Base-by-base conservation (phyloP, 2,797 vertebrate genomes). In the Rhinoraja longicauda region DNA sequence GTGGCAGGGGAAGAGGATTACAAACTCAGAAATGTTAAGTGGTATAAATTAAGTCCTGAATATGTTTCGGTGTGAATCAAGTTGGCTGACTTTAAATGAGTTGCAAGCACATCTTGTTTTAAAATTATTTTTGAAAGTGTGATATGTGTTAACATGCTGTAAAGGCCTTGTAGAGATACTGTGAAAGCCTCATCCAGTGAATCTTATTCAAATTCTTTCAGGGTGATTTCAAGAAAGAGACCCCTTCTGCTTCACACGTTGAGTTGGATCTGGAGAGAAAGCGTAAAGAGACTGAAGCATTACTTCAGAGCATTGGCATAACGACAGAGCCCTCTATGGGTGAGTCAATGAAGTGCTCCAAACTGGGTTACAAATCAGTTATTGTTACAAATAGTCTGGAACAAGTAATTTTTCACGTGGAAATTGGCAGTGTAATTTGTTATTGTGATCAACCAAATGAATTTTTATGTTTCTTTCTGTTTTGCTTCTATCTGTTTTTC, bases 231-330 rank as follows among this genome's bases (percentile, higher is more conserved):
- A 93, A 93, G 77, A 93, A 86, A 62, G 93, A 93, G 82, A 67
- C 62, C 10, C 12, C 45, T 73, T 82, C 81, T 90, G 93, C 86
- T n/a, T 67, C 86, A 32, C 86, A 90, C 62, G 86, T 70, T 67
- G 93, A 93, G 26, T 64, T 84, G 39, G 93, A 93, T n/a, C 67
- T 93, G 57, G 93, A 93, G 39, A 81, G 81, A 72, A 93, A 93
- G 59, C 57, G 93, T 24, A 93, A 84, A 72, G 93, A 93, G 93
- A 93, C 93, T 67, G 93, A 93, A 57, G 93, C 93, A 57, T 39
- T 93, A 24, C 93, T 93, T 82, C 93, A 93, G 57, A 93, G 93
- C 24, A 93, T 93, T 84, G 93, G 93, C 5, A 93, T 93, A 73
- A 79, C 93, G 29, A 73, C 93, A 21, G 93, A 93, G 67, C 93